Evolutionary conservation across 1,140 invertebrate species (phyloP).

Genomic region (Saccostrea cuccullata): DNA sequence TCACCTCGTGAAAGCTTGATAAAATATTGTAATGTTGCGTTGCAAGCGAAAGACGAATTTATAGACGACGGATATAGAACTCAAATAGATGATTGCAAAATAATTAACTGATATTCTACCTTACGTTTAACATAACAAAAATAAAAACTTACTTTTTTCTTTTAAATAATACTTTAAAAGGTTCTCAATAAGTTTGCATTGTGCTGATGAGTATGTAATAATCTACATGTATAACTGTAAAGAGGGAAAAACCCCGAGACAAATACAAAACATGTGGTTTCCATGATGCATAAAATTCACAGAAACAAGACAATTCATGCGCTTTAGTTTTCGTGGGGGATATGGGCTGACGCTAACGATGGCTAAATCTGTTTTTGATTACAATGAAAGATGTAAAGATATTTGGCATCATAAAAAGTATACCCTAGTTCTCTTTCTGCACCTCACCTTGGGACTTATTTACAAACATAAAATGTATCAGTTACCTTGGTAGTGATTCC

Average conservation of each 20-base stretch:
- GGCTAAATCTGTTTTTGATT: neutral
- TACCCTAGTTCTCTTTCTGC: neutral
- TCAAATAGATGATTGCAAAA: too few species aligned
- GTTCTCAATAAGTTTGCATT: too few species aligned
- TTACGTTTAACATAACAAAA: too few species aligned
- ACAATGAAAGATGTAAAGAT: constrained; percentile 2
- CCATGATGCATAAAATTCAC: constrained; percentile 10
- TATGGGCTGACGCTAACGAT: neutral
- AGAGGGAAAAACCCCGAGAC: neutral
- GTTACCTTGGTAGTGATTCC: neutral
- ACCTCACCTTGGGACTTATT: neutral
- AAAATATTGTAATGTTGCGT: too few species aligned
- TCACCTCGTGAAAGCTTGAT: too few species aligned
- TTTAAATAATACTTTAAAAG: too few species aligned
- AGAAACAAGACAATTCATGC: neutral
- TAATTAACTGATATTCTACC: too few species aligned
- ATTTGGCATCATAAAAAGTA: neutral
- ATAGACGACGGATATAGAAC: too few species aligned
- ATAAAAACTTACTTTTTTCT: too few species aligned
- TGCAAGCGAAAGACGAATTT: too few species aligned
- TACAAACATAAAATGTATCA: too few species aligned
- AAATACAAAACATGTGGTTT: constrained; percentile 17
- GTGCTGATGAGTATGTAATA: too few species aligned
- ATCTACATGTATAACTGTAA: neutral
- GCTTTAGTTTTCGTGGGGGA: neutral